A percentile compares a stretch with the other conserved stretches of the same genome.
These are phyloP conservation scores for Adelognathus sp. DNA, from an alignment of 2,888 invertebrate genomes.

Conservation along the genomic window DNA sequence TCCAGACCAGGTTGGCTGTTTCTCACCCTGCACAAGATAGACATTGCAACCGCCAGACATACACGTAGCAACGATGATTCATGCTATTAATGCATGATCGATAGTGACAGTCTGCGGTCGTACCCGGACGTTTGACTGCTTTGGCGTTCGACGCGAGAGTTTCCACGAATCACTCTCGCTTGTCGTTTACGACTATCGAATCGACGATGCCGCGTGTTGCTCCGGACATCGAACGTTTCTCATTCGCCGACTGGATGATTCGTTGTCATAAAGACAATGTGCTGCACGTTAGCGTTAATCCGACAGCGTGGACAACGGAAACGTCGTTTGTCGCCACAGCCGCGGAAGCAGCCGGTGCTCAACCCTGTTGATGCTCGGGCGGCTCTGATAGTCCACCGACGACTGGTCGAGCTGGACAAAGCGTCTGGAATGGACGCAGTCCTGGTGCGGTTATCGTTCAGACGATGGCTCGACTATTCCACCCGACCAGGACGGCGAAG, in stretches of 20 bases:
- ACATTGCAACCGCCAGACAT: neutral
- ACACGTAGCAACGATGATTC: neutral
- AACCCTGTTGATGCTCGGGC: constrained; percentile 12
- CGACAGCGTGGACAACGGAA: constrained; percentile 57
- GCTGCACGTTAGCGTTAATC: constrained; percentile 40
- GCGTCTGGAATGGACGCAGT: constrained; percentile 29
- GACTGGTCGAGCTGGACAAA: constrained; percentile 22
- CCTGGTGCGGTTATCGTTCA: constrained; percentile 8
- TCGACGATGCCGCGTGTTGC: neutral
- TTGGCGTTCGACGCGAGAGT: constrained; percentile 14
- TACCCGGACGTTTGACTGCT: constrained; percentile 5
- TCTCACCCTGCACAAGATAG: neutral
- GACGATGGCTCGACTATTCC: neutral
- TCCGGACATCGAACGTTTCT: neutral
- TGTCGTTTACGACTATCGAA: constrained; percentile 29
- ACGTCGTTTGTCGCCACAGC: constrained; percentile 35
- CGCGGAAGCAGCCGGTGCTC: constrained; percentile 6
- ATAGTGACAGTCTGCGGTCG: constrained; percentile 14
- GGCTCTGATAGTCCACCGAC: constrained; percentile 5
- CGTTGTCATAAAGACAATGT: constrained; percentile 58
- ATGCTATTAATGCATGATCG: neutral
- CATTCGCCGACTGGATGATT: constrained; percentile 1
- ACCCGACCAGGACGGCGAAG: constrained; percentile 7
- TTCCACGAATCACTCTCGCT: constrained; percentile 9
- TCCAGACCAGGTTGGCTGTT: neutral